Evolutionary conservation across 2,888 invertebrate species (phyloP), one percentile per base, ranked within the genome.

Genomic region (Empis livida): DNA sequence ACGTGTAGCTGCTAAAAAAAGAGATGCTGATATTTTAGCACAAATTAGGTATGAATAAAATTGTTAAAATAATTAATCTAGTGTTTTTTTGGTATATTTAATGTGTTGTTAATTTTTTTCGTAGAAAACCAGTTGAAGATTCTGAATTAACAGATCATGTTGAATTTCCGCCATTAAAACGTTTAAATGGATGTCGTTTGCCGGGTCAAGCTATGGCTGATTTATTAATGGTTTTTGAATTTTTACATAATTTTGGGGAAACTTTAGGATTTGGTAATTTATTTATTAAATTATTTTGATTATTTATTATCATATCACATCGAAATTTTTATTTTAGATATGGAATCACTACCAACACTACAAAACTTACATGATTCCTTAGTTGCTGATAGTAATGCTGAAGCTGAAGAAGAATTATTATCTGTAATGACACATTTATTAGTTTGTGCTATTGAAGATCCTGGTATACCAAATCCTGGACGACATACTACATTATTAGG

Each of bases 231-330:
- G 86, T 92, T n/a, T 87, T 88, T 62, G 96, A 97, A 72, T 97
- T 97, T 66, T 74, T 96, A 55, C 88, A 94, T 60, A 96, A 94
- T 71, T 97, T 97, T 63, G 92, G 91, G 44, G 90, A 91, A 68
- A 91, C 92, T 0, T 74, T 97, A 2, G 94, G 93, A 46, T 92
- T 96, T 61, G 89, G 89, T 90, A 61, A n/a, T n/a, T n/a, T n/a
- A n/a, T n/a, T n/a, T n/a, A n/a, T n/a, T n/a, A n/a, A n/a, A n/a
- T n/a, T n/a, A n/a, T n/a, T n/a, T n/a, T n/a, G n/a, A n/a, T n/a
- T n/a, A n/a, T n/a, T n/a, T n/a, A n/a, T n/a, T n/a, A n/a, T n/a
- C n/a, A n/a, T n/a, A n/a, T n/a, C n/a, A n/a, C n/a, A n/a, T n/a
- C n/a, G n/a, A 38, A 38, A 2, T 38, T 17, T 11, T 39, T 43